Evolutionary conservation across 2,888 invertebrate genomes (phyloP).

Genomic region (Eupithecia insigniata): DNA sequence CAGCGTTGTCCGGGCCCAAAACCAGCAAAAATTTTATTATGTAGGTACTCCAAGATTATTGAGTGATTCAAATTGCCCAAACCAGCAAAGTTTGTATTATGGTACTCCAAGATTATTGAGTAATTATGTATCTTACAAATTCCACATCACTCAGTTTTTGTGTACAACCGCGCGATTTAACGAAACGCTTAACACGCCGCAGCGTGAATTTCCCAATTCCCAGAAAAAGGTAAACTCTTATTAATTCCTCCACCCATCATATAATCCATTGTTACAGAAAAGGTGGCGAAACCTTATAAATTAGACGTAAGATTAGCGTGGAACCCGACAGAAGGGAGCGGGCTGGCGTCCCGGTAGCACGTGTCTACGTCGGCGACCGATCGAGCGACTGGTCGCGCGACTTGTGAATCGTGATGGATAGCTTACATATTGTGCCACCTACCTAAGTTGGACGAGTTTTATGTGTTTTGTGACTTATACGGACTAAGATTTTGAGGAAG

Average conservation of each 20-base stretch:
- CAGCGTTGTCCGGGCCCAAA: too few species aligned
- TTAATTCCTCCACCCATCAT: conserved; percentile 5
- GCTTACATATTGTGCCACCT: conserved; percentile 17
- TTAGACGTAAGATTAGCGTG: conserved; percentile 31
- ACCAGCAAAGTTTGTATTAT: too few species aligned
- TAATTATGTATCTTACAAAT: not conserved
- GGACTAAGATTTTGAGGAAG: not conserved
- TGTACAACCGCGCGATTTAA: not conserved
- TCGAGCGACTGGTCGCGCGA: conserved; percentile 29
- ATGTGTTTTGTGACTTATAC: not conserved
- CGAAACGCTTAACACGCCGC: not conserved
- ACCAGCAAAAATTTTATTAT: too few species aligned
- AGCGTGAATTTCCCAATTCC: not conserved
- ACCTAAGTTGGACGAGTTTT: not conserved
- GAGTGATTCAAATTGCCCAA: not conserved
- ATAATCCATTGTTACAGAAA: conserved; percentile 14
- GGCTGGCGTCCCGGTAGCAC: conserved; percentile 18
- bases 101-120: not conserved
- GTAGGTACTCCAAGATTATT: not conserved
- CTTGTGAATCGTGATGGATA: conserved; percentile 32
- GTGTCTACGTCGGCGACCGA: conserved; percentile 24
- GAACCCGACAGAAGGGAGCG: conserved; percentile 28
- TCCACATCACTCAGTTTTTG: not conserved
- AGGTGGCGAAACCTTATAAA: conserved; percentile 24
- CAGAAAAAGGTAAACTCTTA: conserved; percentile 11